Evolutionary conservation across 2,888 invertebrate species (phyloP).

Genomic region (Melikaiella ostensackeni): DNA sequence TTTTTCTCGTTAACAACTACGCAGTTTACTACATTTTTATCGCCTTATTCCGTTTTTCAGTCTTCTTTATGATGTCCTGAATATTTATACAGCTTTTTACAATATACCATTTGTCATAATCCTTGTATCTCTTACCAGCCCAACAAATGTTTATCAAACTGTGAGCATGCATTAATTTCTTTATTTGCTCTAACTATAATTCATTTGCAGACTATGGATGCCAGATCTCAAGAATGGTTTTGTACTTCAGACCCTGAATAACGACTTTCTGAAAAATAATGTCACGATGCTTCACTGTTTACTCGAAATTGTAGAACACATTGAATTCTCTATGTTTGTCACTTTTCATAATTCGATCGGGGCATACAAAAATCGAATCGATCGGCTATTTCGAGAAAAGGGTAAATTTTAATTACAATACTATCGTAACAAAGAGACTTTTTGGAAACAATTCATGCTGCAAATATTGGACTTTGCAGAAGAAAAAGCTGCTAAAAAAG

Average conservation of each 20-base stretch:
- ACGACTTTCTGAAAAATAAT: constrained; percentile 60
- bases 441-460: too few species aligned
- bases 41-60: too few species aligned
- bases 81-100: too few species aligned
- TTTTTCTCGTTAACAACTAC: too few species aligned
- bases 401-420: constrained; percentile 35
- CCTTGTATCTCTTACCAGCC: too few species aligned
- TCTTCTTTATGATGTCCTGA: too few species aligned
- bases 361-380: constrained; percentile 50
- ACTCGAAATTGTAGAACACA: constrained; percentile 61
- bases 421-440: not conserved
- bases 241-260: constrained; percentile 66
- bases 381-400: constrained; percentile 46
- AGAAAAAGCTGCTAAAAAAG: constrained; percentile 42
- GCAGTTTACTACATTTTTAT: too few species aligned
- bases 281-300: constrained; percentile 54
- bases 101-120: too few species aligned
- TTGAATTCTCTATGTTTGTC: constrained; percentile 62
- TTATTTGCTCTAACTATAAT: not conserved
- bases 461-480: constrained; percentile 36
- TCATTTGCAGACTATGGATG: constrained; percentile 58
- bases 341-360: constrained; percentile 64
- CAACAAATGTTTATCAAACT: too few species aligned
- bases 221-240: constrained; percentile 65
- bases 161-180: too few species aligned